Base-by-base conservation (phyloP, 1,140 invertebrate species). In the Portunus trituberculatus region DNA sequence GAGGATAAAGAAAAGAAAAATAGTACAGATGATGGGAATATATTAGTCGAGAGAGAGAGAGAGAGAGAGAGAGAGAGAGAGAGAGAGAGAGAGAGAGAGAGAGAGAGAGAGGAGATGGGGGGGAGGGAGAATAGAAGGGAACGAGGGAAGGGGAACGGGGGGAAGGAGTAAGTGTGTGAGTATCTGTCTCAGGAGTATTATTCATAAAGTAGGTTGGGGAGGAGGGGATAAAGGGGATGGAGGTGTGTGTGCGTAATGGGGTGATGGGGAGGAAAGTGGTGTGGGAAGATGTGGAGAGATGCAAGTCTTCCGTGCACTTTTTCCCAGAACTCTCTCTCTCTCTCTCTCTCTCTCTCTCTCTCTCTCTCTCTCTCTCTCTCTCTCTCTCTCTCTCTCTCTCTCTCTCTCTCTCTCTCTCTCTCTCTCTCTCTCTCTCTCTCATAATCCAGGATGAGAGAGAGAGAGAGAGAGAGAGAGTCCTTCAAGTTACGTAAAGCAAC, bases 61-160 rank as follows among this genome's bases (percentile, higher is more conserved):
- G 87, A 89, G 32, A 89, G 45, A 89, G 87, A 89, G 45, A 89
- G 45, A 89, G 45, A 89, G 31, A 48, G 45, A 48, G 87, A 48
- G 45, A 89, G 87, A 89, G 87, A 48, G 45, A 89, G 45, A 89
- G 46, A 48, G 39, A 59, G 20, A 59, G 89, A 52, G 25, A 91
- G 46, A 48, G 89, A 52, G 28, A 91, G 28, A 91, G 90, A 91
- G 25, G 28, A 91, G 46, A 91, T 0, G n/a, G 28, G 52, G 48
- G 16, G 16, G 6, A 29, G n/a, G n/a, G 45, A 59, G 28, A 91
- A 31, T 6, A 45, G 14, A 28, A 52, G 28, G 45, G n/a, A 16
- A 3, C 0, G 29, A 6, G 31, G 45, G 52, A 31, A 48, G 89
- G 46, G 45, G 32, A n/a, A 89, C 39, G 48, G 39, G 16, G 0